Evolutionary conservation across 2,113 vertebrate species (phyloP).

Genomic region (Campylorhamphus procurvoides): DNA sequence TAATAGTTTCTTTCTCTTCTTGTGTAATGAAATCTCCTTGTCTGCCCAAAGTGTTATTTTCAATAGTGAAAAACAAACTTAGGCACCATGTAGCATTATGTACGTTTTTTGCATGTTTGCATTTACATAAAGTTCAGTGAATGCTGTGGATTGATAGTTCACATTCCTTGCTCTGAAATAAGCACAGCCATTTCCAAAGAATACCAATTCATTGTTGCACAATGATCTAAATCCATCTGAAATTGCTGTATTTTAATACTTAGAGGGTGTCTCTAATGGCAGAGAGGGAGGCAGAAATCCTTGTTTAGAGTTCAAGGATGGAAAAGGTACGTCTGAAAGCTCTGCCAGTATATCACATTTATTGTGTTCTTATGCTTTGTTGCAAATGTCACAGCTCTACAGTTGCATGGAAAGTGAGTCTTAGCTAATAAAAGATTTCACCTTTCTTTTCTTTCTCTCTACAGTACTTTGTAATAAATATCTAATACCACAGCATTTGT

Average conservation of each 20-base stretch:
- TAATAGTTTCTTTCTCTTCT: not conserved
- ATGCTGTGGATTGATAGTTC: constrained; percentile 9
- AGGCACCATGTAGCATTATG: not conserved
- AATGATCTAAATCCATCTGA: constrained; percentile 37
- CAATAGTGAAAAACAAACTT: not conserved
- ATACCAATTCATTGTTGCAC: not conserved
- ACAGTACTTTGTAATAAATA: not conserved
- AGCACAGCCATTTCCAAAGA: not conserved
- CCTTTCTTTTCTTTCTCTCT: constrained; percentile 4
- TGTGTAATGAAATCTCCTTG: not conserved
- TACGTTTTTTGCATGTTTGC: not conserved
- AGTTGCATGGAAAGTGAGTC: constrained; percentile 42
- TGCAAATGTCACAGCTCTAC: constrained; percentile 61
- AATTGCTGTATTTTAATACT: constrained; percentile 50
- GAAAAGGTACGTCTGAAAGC: constrained; percentile 30
- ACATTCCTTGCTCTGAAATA: not conserved
- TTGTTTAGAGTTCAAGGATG: constrained; percentile 66
- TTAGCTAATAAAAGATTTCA: constrained; percentile 44
- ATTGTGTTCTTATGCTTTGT: constrained; percentile 53
- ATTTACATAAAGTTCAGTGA: not conserved
- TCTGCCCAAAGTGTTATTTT: not conserved
- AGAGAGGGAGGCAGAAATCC: constrained; percentile 24
- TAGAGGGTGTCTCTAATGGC: not conserved
- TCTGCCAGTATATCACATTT: constrained; percentile 55
- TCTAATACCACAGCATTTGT: not conserved